phyloP scores from a whole-genome alignment of 2,797 vertebrate genomes.

The Scomberomorus guttatus region DNA sequence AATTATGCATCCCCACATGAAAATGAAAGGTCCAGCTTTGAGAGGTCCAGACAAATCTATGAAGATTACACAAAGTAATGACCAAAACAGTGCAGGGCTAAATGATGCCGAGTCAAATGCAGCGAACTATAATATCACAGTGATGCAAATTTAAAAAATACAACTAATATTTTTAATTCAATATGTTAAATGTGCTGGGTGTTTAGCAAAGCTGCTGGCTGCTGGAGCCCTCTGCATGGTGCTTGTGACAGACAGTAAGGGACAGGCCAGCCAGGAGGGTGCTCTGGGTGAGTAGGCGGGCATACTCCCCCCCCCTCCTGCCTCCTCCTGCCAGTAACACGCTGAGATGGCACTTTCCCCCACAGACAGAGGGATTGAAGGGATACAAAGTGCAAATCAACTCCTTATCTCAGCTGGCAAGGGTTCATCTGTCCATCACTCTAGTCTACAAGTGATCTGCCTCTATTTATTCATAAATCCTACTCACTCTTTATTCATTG shows the following conservation, averaged over 20 bases:
- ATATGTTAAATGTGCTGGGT: constrained; percentile 17
- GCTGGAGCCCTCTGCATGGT: constrained; percentile 35
- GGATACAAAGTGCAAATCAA: constrained; percentile 83
- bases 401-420: constrained; percentile 73
- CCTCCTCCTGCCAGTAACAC: constrained; percentile 63
- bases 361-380: constrained; percentile 75
- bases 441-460: constrained; percentile 66
- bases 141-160: constrained; percentile 17
- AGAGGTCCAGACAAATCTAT: background rate
- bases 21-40: background rate
- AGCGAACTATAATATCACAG: background rate
- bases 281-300: constrained; percentile 62
- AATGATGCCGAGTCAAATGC: too few relatives aligned
- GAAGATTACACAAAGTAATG: background rate
- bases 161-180: constrained; percentile 35
- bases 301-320: constrained; percentile 29
- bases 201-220: constrained; percentile 38
- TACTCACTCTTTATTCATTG: constrained; percentile 76
- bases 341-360: constrained; percentile 77
- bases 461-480: constrained; percentile 81
- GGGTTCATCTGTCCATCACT: constrained; percentile 80
- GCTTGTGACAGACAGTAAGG: constrained; percentile 65
- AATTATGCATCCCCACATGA: background rate
- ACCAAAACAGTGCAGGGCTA: too few relatives aligned
- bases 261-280: constrained; percentile 56